These are phyloP conservation scores for Callyntrura sp. DNA, from an alignment of 2,888 invertebrate species.

Conservation along the genomic window DNA sequence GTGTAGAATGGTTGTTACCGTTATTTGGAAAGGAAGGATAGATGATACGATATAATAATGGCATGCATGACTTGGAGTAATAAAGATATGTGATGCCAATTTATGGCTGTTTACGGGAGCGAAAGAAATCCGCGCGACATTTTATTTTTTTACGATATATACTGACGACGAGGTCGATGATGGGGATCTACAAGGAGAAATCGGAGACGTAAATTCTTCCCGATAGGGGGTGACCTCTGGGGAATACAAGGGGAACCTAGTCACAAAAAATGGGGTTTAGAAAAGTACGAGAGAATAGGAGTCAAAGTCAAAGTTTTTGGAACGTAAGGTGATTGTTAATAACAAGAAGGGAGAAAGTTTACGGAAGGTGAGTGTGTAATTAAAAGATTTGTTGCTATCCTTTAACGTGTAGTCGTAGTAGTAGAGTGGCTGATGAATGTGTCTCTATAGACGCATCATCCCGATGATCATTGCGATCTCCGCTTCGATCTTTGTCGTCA, in stretches of 20 bases:
- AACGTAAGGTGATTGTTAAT: background rate
- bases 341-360: constrained; percentile 43
- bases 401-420: background rate
- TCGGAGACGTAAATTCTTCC: background rate
- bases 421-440: constrained; percentile 78
- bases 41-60: constrained; percentile 6
- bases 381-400: constrained; percentile 79
- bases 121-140: constrained; percentile 45
- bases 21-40: background rate
- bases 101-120: constrained; percentile 50
- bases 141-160: constrained; percentile 41
- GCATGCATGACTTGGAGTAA: constrained; percentile 46
- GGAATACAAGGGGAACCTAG: background rate
- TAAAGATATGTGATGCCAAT: constrained; percentile 64
- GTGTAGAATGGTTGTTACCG: background rate
- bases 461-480: no score
- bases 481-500: constrained; percentile 3
- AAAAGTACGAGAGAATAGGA: background rate
- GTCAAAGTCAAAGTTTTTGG: constrained; percentile 33
- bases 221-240: background rate
- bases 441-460: constrained; percentile 68
- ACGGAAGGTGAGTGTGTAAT: constrained; percentile 70
- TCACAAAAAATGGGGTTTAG: constrained; percentile 28
- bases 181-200: background rate
- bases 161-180: constrained; percentile 2